These are phyloP conservation scores for Beris morrisii DNA, from an alignment of 2,888 invertebrate species.

Conservation along the genomic window DNA sequence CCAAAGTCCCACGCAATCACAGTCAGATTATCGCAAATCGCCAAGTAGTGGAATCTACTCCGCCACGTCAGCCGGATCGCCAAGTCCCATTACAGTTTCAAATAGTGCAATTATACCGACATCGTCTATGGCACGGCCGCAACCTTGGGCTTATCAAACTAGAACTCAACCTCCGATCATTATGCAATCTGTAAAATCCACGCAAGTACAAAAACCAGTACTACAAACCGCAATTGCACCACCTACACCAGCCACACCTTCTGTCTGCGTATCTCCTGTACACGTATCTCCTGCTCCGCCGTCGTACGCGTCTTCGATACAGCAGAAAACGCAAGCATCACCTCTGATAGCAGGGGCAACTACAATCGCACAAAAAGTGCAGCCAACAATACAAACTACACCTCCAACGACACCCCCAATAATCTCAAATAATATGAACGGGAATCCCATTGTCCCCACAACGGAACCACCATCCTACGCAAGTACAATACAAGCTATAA, in stretches of 20 bases:
- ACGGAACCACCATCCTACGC: slow-evolving; percentile 92
- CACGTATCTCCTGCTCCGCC: slow-evolving; percentile 68
- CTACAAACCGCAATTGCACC: slow-evolving; percentile 95
- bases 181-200: slow-evolving; percentile 95
- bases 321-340: slow-evolving; percentile 67
- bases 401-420: slow-evolving; percentile 61
- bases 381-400: slow-evolving; percentile 47
- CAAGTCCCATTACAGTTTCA: slow-evolving; percentile 77
- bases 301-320: slow-evolving; percentile 78
- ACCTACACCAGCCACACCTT: slow-evolving; percentile 69
- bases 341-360: slow-evolving; percentile 57
- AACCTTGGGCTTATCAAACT: slow-evolving; percentile 83
- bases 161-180: slow-evolving; percentile 91
- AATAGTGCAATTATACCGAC: slow-evolving; percentile 61
- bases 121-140: slow-evolving; percentile 71
- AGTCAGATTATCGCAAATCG: slow-evolving; percentile 77
- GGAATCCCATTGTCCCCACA: slow-evolving; percentile 64
- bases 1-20: slow-evolving; percentile 81
- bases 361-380: slow-evolving; percentile 58
- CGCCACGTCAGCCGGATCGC: slow-evolving; percentile 80
- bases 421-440: slow-evolving; percentile 57
- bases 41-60: slow-evolving; percentile 86
- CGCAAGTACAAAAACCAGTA: slow-evolving; percentile 92
- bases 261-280: slow-evolving; percentile 56
- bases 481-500: slow-evolving; percentile 79